Percentiles rank a stretch among this genome's conserved stretches.
Evolutionary conservation across 37 sponge, comb jelly and placozoan species (phyloP).

Genomic region (Spongilla lacustris): DNA sequence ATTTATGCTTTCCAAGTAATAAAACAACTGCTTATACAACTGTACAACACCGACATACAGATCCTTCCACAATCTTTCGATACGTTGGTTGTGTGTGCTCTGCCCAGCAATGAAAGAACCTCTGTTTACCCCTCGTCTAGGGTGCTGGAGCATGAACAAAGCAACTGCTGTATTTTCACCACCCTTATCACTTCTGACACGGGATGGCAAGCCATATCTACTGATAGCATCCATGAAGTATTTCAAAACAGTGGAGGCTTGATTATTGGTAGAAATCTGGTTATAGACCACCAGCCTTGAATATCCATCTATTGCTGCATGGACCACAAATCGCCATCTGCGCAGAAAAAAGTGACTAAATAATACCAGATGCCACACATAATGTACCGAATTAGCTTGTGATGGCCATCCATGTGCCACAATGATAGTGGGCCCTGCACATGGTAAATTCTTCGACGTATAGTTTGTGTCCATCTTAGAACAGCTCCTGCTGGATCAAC

Average conservation of each 20-base stretch:
- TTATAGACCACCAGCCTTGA: slow-evolving; percentile 39
- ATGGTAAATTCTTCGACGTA: slow-evolving; percentile 36
- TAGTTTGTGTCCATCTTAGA: slow-evolving; percentile 27
- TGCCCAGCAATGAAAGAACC: slow-evolving; percentile 40
- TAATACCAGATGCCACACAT: background rate
- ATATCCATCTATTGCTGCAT: slow-evolving; percentile 63
- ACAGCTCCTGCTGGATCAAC: slow-evolving; percentile 49
- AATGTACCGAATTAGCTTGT: slow-evolving; percentile 3
- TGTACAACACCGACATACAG: slow-evolving; percentile 35
- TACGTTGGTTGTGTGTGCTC: slow-evolving; percentile 65
- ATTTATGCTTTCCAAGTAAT: slow-evolving; percentile 19
- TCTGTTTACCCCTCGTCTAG: slow-evolving; percentile 48
- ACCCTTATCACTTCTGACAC: slow-evolving; percentile 49
- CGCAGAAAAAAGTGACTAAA: background rate
- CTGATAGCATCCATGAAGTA: slow-evolving; percentile 25
- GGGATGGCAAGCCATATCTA: slow-evolving; percentile 55
- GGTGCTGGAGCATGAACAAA: slow-evolving; percentile 45
- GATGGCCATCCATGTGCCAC: slow-evolving; percentile 28
- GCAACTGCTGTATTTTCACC: slow-evolving; percentile 54
- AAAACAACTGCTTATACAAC: slow-evolving; percentile 27
- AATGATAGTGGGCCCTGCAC: slow-evolving; percentile 48
- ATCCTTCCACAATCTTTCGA: slow-evolving; percentile 64
- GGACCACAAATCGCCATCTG: slow-evolving; percentile 66
- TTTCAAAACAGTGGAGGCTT: slow-evolving; percentile 40
- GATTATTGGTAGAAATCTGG: slow-evolving; percentile 24